Evolutionary conservation across 2,797 vertebrate genomes (phyloP).

Genomic region (Microctenopoma steveboyesi): DNA sequence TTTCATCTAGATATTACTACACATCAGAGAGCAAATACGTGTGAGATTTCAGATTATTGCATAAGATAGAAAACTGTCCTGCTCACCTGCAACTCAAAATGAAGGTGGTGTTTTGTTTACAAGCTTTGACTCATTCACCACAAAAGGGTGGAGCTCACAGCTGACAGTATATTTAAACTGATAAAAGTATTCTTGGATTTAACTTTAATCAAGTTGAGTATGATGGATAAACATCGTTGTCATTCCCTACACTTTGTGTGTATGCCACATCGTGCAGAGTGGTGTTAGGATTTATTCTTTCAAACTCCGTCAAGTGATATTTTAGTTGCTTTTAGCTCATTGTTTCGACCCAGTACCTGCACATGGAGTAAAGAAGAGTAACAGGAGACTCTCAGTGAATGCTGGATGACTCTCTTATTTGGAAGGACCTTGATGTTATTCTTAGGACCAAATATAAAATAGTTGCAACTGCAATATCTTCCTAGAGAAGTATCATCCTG

Average conservation of each 20-base stretch:
- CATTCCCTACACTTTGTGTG: not conserved
- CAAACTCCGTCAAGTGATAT: not conserved
- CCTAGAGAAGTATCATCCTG: too few relatives aligned
- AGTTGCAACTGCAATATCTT: too few relatives aligned
- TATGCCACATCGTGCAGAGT: too few relatives aligned
- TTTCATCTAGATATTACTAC: conserved; percentile 24
- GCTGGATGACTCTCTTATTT: too few relatives aligned
- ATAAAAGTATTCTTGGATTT: conserved; percentile 6
- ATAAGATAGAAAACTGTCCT: conserved; percentile 37
- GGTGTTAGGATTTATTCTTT: not conserved
- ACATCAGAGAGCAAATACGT: conserved; percentile 31
- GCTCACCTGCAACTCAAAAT: conserved; percentile 42
- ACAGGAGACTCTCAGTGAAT: too few relatives aligned
- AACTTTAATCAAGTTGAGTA: not conserved
- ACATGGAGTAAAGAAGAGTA: too few relatives aligned
- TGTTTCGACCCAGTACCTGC: too few relatives aligned
- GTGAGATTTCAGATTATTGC: conserved; percentile 61
- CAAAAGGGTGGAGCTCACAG: not conserved
- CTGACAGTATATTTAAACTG: not conserved
- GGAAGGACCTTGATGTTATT: too few relatives aligned
- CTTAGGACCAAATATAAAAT: too few relatives aligned
- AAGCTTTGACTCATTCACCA: conserved; percentile 17
- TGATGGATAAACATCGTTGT: not conserved
- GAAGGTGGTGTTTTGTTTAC: conserved; percentile 30
- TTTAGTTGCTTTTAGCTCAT: too few relatives aligned